phyloP scores from a whole-genome alignment of 1,140 invertebrate genomes.

The Wasmannia auropunctata region DNA sequence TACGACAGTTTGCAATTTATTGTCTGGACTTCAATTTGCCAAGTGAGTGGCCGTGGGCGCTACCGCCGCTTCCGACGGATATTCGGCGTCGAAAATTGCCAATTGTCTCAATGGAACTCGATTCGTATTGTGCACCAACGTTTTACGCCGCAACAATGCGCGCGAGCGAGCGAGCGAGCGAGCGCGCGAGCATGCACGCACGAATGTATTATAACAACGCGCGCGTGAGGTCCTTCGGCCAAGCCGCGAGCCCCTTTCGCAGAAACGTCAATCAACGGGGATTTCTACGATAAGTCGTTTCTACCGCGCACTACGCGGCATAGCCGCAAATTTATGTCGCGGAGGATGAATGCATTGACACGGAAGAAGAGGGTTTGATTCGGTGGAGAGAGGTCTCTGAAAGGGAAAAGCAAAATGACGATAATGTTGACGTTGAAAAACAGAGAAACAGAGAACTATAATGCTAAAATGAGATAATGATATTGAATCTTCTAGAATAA shows the following conservation, averaged over 20 bases:
- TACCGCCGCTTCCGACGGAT: slow-evolving; percentile 80
- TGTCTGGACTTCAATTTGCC: slow-evolving; percentile 76
- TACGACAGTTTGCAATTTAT: slow-evolving; percentile 78
- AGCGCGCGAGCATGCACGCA: slow-evolving; percentile 9
- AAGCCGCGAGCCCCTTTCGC: slow-evolving; percentile 32
- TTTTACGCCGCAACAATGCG: slow-evolving; percentile 48
- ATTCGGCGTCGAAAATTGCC: slow-evolving; percentile 82
- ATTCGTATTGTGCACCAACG: slow-evolving; percentile 76
- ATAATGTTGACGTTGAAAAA: neutral
- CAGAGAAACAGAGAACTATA: neutral
- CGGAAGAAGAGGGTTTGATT: neutral
- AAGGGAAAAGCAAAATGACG: neutral
- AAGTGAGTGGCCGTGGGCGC: slow-evolving; percentile 77
- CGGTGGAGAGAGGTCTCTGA: neutral
- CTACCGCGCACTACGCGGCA: slow-evolving; percentile 1
- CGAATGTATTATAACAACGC: slow-evolving; percentile 40
- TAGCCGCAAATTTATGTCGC: slow-evolving; percentile 5
- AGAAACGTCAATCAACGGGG: slow-evolving; percentile 51
- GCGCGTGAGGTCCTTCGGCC: slow-evolving; percentile 60
- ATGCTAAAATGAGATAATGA: neutral
- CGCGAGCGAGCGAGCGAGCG: neutral
- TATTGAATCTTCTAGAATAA: neutral
- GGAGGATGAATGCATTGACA: neutral
- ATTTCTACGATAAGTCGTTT: slow-evolving; percentile 52
- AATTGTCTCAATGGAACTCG: slow-evolving; percentile 81